phyloP scores from a whole-genome alignment of 2,113 vertebrate species.

The Phyllopteryx taeniolatus region DNA sequence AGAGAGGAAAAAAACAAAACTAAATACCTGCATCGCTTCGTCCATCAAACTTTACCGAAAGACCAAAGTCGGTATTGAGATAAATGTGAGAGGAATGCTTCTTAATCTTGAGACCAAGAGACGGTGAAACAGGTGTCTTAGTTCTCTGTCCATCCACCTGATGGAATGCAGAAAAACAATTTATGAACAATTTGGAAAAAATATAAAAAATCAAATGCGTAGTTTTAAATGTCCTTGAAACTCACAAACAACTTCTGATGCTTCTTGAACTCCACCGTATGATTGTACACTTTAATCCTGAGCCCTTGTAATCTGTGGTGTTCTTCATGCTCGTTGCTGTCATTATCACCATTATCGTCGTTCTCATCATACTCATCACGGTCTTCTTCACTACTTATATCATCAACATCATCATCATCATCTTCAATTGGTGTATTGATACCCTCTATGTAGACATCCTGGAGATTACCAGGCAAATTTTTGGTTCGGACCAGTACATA shows the following conservation, averaged over 20 bases:
- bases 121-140: constrained; percentile 60
- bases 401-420: constrained; percentile 17
- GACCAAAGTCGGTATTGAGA: constrained; percentile 83
- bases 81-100: constrained; percentile 63
- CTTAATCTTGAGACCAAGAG: constrained; percentile 72
- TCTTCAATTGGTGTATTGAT: constrained; percentile 37
- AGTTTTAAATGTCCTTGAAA: constrained; percentile 12
- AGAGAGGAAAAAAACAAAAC: neutral
- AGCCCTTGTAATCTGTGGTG: constrained; percentile 64
- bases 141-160: constrained; percentile 76
- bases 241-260: constrained; percentile 72
- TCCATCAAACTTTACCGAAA: constrained; percentile 76
- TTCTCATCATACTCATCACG: neutral
- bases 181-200: neutral
- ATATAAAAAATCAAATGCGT: neutral
- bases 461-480: constrained; percentile 64
- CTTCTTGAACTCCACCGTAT: constrained; percentile 73
- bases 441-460: constrained; percentile 72
- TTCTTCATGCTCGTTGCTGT: constrained; percentile 5
- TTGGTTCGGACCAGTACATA: constrained; percentile 74
- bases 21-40: constrained; percentile 72
- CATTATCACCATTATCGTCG: neutral
- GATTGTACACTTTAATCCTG: constrained; percentile 75
- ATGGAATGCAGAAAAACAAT: neutral
- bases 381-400: constrained; percentile 32